phyloP scores from a whole-genome alignment of 1,140 invertebrate genomes.

The Nebria ingens region DNA sequence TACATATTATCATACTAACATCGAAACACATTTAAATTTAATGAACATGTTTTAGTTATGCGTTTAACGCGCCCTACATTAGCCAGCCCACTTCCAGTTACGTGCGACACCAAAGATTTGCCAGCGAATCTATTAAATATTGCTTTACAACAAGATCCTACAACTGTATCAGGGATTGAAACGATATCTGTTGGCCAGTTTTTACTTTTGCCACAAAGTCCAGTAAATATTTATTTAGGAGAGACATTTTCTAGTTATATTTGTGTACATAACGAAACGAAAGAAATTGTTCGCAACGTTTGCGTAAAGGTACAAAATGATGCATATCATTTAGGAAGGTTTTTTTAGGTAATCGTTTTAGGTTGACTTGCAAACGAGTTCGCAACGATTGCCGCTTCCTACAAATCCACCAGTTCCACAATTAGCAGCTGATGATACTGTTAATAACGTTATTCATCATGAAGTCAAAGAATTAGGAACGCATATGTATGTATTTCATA shows the following conservation, averaged over 20 bases:
- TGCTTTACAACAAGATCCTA: conserved; percentile 66
- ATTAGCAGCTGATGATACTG: conserved; percentile 70
- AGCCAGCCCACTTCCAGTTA: conserved; percentile 64
- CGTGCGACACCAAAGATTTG: conserved; percentile 75
- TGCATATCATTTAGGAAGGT: too few species aligned
- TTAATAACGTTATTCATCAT: conserved; percentile 93
- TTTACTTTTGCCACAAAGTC: conserved; percentile 87
- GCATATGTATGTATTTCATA: conserved; percentile 60
- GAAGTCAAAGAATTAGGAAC: conserved; percentile 97
- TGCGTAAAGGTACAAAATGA: conserved; percentile 54
- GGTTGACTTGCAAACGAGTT: conserved; percentile 88
- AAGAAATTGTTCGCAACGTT: conserved; percentile 69
- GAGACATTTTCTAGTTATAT: conserved; percentile 98
- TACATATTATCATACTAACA: not conserved
- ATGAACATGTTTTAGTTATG: conserved; percentile 60
- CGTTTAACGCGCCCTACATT: conserved; percentile 79
- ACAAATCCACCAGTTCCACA: conserved; percentile 50
- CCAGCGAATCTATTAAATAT: conserved; percentile 67
- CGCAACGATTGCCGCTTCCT: conserved; percentile 69
- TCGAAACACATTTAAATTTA: not conserved
- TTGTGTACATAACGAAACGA: conserved; percentile 91
- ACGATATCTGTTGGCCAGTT: conserved; percentile 78
- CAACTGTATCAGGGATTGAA: conserved; percentile 65
- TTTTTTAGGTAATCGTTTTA: too few species aligned
- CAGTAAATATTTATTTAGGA: conserved; percentile 75